Evolutionary conservation across 2,113 vertebrate genomes (phyloP), one percentile per base, ranked within the genome.

Genomic region (Perognathus longimembris): DNA sequence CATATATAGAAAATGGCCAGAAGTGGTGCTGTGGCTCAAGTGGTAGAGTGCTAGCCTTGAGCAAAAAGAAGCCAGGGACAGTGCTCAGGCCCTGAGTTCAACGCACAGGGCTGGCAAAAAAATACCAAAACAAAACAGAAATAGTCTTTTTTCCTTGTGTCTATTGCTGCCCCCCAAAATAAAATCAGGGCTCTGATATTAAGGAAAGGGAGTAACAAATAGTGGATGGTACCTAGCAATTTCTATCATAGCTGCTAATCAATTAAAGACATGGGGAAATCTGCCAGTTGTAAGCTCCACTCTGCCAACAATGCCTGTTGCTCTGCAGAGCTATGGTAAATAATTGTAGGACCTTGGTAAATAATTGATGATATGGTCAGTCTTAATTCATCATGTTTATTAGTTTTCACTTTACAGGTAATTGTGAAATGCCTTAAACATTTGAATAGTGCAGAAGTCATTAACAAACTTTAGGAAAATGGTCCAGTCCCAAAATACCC

Each of bases 391-490:
- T n/a, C 28, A 21, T 42, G 61, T 54, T 36, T 40, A 22, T 76
- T 71, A n/a, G 83, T 90, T 83, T 87, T 77, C 67, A 75, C 38
- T 36, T 75, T 20, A 50, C 10, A 71, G 54, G n/a, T 69, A 61
- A 71, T 61, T 86, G 40, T 10, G 54, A 34, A 78, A 63, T 50
- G 66, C 32, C 42, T 42, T 32, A 54, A 76, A 38, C 30, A 45
- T 32, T 90, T 67, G 34, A 78, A 67, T 59, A 61, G 10, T 34
- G 20, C n/a, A 67, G 4, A 32, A 66, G 18, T 69, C 78, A 57
- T 28, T 63, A 64, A 81, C 50, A 85, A 90, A 26, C 36, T 85
- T 50, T 32, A 77, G 57, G 54, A 28, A 86, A 89, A 82, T 82
- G 59, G 18, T 42, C 70, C 76, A 70, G 50, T 45, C 17, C 21